Conservation (phyloP, 1,140 invertebrate genomes). For the Choristoneura fumiferana region DNA sequence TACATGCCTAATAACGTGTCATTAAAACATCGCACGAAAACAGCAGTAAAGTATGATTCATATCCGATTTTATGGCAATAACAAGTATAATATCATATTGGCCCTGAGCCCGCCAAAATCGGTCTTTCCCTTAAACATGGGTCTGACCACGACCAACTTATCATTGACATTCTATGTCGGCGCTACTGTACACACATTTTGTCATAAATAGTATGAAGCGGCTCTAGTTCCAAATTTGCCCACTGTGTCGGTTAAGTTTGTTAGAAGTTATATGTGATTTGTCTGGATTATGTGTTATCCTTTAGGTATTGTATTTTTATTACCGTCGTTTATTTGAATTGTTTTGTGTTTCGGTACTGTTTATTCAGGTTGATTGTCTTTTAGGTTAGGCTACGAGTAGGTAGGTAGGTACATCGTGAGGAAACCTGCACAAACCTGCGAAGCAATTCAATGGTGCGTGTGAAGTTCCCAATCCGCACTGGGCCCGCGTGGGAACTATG, state of each 20-base stretch:
- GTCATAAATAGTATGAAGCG: not conserved
- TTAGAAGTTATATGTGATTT: not conserved
- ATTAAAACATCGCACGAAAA: not conserved
- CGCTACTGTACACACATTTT: not conserved
- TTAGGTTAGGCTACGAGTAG: too few species aligned
- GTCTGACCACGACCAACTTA: not conserved
- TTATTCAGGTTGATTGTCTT: too few species aligned
- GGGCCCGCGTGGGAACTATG: too few species aligned
- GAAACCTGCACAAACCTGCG: too few species aligned
- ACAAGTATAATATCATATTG: conserved; percentile 12
- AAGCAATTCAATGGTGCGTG: too few species aligned
- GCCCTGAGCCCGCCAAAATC: not conserved
- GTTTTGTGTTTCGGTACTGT: not conserved
- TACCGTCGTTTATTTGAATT: not conserved
- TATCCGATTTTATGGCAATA: conserved; percentile 9
- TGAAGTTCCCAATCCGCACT: too few species aligned
- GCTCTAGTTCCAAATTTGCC: not conserved
- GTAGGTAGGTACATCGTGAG: too few species aligned
- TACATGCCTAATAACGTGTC: not conserved
- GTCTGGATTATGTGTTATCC: not conserved
- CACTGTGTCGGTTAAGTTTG: not conserved
- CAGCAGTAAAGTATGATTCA: conserved; percentile 6
- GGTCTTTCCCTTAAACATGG: not conserved
- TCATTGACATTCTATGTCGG: not conserved
- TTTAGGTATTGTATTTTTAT: not conserved